Conservation (phyloP, 2,888 invertebrate species). For the Cantharis rufa region DNA sequence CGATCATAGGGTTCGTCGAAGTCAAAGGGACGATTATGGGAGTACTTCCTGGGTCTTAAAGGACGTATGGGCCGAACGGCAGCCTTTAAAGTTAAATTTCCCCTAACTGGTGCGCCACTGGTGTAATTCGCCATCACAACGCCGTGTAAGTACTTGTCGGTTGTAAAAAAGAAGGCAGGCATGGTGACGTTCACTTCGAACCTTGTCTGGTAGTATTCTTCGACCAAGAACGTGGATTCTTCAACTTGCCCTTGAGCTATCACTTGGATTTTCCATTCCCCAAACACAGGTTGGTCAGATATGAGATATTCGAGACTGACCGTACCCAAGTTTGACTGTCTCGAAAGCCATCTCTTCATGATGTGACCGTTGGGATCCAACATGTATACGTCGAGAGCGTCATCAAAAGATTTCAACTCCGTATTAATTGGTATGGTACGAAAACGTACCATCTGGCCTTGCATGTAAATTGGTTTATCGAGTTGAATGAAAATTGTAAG, state of each 20-base stretch:
- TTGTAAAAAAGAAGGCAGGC: conserved; percentile 91
- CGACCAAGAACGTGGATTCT: conserved; percentile 83
- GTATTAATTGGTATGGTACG: conserved; percentile 92
- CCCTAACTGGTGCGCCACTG: conserved; percentile 86
- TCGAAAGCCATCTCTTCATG: conserved; percentile 90
- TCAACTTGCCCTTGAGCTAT: conserved; percentile 88
- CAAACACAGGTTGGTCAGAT: conserved; percentile 90
- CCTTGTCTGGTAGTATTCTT: conserved; percentile 93
- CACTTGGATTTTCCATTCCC: conserved; percentile 89
- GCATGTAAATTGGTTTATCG: conserved; percentile 94
- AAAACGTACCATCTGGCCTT: conserved; percentile 87
- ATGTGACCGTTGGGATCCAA: conserved; percentile 86
- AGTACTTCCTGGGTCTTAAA: conserved; percentile 5
- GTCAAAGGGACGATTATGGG: conserved; percentile 11
- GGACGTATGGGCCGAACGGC: conserved; percentile 68
- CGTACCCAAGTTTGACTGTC: conserved; percentile 90
- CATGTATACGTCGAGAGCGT: conserved; percentile 90
- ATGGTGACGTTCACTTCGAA: conserved; percentile 96
- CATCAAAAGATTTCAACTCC: conserved; percentile 86
- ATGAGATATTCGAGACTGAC: conserved; percentile 90
- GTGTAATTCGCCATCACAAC: conserved; percentile 94
- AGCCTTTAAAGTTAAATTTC: conserved; percentile 86
- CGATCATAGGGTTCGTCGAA: background rate
- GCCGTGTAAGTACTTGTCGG: conserved; percentile 82
- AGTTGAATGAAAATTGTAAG: conserved; percentile 95